Base-by-base conservation (phyloP, 23 tunicate species). In the Styela clava region DNA sequence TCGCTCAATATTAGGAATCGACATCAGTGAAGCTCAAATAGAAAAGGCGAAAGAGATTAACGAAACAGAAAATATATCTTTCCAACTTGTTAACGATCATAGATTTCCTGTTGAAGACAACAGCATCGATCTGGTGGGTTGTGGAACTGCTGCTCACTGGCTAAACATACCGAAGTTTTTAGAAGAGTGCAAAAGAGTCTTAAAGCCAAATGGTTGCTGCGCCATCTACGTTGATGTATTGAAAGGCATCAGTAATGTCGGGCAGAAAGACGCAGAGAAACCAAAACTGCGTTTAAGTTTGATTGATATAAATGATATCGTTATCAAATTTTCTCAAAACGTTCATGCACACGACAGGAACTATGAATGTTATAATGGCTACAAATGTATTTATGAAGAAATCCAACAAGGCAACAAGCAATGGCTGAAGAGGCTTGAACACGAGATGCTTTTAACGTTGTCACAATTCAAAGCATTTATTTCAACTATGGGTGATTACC, bases 11-110 rank as follows among this genome's bases (percentile, higher is more conserved):
- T 2, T 71, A 29, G 77, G 77, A 32, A 71, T 71, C 16, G 77
- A 30, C 35, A 32, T 71, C 77, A 71, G 77, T 16, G 34, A 71
- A 71, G 32, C 77, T 3, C 77, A 71, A 30, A 71, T 71, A 2
- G 37, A 31, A 22, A 12, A 26, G 16, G 77, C 77, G 2, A 7
- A 30, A 32, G 7, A 32, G 37, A 71, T 21, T 29, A 71, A 28
- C 77, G 34, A 27, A 35, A 71, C 27, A 19, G 34, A 34, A 33
- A 71, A 71, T 30, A 34, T 71, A 3, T 28, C 77, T 3, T 71
- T 71, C 35, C 24, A 71, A 29, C 35, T 71, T 21, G 77, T 71
- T 7, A 33, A 16, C 77, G 77, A 71, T 26, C 35, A 71, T 18
- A 28, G 2, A 34, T 71, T 71, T 21, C 77, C 77, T 18, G 77